Conservation (phyloP, 2,797 vertebrate species). For the Clarias pachynema region DNA sequence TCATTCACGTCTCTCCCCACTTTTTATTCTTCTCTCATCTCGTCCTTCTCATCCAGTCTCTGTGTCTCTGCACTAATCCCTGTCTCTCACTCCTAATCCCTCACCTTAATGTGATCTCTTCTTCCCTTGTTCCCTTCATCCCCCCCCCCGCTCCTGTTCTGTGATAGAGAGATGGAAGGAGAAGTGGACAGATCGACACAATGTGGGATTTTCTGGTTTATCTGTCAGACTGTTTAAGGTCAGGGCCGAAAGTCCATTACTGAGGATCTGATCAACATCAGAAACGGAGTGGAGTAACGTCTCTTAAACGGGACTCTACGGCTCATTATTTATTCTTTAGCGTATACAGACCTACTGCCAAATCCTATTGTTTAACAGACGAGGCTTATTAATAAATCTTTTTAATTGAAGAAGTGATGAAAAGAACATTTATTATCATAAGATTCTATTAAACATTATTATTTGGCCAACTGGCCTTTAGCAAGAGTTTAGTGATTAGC, state of each 20-base stretch:
- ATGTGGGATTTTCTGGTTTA: slow-evolving; percentile 5
- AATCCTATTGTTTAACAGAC: slow-evolving; percentile 1
- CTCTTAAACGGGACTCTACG: no score
- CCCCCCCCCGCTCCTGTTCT: background rate
- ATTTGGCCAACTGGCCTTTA: background rate
- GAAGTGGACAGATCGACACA: slow-evolving; percentile 3
- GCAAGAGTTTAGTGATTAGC: background rate
- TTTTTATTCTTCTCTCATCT: slow-evolving; percentile 48
- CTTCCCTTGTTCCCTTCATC: slow-evolving; percentile 4
- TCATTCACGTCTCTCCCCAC: slow-evolving; percentile 14
- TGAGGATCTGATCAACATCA: background rate
- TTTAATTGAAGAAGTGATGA: background rate
- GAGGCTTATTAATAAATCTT: background rate
- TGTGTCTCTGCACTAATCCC: slow-evolving; percentile 54
- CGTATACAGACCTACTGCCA: background rate
- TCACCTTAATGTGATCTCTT: slow-evolving; percentile 41
- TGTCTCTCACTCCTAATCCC: slow-evolving; percentile 42
- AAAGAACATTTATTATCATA: slow-evolving; percentile 3
- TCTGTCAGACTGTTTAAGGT: background rate
- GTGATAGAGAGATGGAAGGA: slow-evolving; percentile 9
- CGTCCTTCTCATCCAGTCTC: slow-evolving; percentile 47
- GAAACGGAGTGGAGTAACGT: background rate
- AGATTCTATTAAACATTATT: background rate
- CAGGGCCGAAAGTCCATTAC: background rate
- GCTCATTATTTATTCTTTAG: background rate